Conservation (phyloP, 2,888 invertebrate genomes). For the Andrena minutula region DNA sequence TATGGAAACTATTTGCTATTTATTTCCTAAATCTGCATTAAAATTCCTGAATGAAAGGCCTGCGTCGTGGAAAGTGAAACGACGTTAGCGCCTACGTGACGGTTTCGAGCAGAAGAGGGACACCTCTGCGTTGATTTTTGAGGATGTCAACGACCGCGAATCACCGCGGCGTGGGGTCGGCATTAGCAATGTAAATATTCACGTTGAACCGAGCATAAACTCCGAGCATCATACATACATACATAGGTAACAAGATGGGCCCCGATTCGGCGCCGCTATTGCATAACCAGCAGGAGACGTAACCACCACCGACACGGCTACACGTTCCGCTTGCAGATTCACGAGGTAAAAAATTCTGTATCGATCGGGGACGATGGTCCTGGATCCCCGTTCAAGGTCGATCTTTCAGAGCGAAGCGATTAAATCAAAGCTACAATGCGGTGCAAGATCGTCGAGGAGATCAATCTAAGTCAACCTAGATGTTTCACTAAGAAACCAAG, state of each 20-base stretch:
- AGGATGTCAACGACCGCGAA: constrained; percentile 50
- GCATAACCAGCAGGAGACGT: constrained; percentile 54
- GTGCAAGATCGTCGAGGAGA: not conserved
- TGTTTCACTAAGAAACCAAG: not conserved
- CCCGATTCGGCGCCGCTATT: constrained; percentile 47
- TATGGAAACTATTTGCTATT: too few relatives aligned
- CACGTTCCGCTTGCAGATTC: constrained; percentile 18
- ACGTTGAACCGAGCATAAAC: constrained; percentile 52
- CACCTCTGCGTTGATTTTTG: constrained; percentile 30
- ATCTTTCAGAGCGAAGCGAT: constrained; percentile 1
- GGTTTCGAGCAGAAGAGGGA: not conserved
- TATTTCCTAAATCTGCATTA: not conserved
- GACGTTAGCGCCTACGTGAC: too few relatives aligned
- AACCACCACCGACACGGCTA: constrained; percentile 28
- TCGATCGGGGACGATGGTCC: constrained; percentile 6
- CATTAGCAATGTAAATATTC: constrained; percentile 69
- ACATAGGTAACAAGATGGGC: constrained; percentile 57
- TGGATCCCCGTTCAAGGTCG: not conserved
- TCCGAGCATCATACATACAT: constrained; percentile 47
- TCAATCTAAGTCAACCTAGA: not conserved
- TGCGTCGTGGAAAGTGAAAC: not conserved
- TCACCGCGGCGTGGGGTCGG: constrained; percentile 49
- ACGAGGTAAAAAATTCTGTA: constrained; percentile 18
- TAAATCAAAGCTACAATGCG: not conserved
- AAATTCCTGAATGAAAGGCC: not conserved